These are phyloP conservation scores for Teinopalpus imperialis DNA, from an alignment of 2,888 invertebrate species.

Conservation along the genomic window DNA sequence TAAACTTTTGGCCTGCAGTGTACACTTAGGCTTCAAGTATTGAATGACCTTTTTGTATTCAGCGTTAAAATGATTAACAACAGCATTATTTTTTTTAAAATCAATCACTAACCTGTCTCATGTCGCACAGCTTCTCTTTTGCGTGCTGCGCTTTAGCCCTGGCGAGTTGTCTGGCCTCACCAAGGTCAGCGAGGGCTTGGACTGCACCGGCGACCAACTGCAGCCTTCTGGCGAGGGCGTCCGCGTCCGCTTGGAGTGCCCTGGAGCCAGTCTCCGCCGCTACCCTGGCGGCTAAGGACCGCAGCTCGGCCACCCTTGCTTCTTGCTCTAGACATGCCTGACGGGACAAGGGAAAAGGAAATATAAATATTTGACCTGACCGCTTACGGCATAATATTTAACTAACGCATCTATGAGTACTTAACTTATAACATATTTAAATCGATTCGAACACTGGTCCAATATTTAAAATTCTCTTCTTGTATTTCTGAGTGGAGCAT, in stretches of 20 bases:
- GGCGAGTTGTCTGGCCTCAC: conserved; percentile 86
- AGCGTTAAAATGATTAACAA: too few species aligned
- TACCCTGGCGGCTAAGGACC: conserved; percentile 88
- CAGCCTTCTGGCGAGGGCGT: conserved; percentile 87
- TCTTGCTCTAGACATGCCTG: conserved; percentile 91
- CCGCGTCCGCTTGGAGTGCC: conserved; percentile 89
- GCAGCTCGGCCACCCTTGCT: conserved; percentile 87
- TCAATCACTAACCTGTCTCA: conserved; percentile 89
- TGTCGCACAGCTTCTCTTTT: conserved; percentile 85
- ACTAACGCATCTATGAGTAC: too few species aligned
- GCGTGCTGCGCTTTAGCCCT: conserved; percentile 81
- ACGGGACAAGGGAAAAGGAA: conserved; percentile 16
- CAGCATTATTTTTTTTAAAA: too few species aligned
- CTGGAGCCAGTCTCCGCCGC: conserved; percentile 90
- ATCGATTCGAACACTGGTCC: too few species aligned
- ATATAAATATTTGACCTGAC: neutral
- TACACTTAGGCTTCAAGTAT: too few species aligned
- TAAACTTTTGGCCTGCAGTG: too few species aligned
- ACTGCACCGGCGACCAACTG: conserved; percentile 89
- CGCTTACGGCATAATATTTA: too few species aligned
- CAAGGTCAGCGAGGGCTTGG: conserved; percentile 88
- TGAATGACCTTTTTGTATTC: too few species aligned
- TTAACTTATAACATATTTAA: too few species aligned
- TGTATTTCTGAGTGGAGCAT: too few species aligned
- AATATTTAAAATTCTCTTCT: too few species aligned